A percentile compares a stretch with the other conserved stretches of the same genome.
These are phyloP conservation scores for Teleopsis dalmanni DNA, from an alignment of 1,140 invertebrate genomes.

Conservation along the genomic window DNA sequence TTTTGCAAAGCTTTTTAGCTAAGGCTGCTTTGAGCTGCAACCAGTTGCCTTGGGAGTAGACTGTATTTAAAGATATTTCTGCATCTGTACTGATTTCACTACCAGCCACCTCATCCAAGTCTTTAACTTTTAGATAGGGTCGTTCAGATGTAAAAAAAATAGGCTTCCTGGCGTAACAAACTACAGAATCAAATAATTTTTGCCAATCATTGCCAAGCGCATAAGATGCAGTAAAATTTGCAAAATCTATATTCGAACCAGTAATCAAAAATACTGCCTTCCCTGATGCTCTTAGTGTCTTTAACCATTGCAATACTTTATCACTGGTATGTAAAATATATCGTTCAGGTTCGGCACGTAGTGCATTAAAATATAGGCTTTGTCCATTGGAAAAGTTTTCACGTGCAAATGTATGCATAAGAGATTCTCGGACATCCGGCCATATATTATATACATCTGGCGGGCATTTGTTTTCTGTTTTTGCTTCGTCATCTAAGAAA, in stretches of 20 bases:
- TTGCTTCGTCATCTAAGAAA: slow-evolving; percentile 49
- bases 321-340: slow-evolving; percentile 57
- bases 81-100: slow-evolving; percentile 14
- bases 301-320: slow-evolving; percentile 58
- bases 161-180: slow-evolving; percentile 70
- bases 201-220: slow-evolving; percentile 63
- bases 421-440: slow-evolving; percentile 57
- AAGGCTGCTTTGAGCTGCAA: slow-evolving; percentile 53
- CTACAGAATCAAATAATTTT: slow-evolving; percentile 62
- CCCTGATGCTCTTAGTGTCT: slow-evolving; percentile 45
- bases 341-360: slow-evolving; percentile 56
- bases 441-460: slow-evolving; percentile 54
- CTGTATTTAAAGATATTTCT: slow-evolving; percentile 16
- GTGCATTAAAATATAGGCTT: slow-evolving; percentile 55
- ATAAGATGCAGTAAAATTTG: slow-evolving; percentile 55
- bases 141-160: slow-evolving; percentile 59
- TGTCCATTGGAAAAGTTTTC: slow-evolving; percentile 52
- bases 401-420: slow-evolving; percentile 55
- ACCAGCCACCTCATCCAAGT: slow-evolving; percentile 15
- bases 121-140: slow-evolving; percentile 50
- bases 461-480: slow-evolving; percentile 13
- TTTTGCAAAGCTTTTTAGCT: slow-evolving; percentile 34
- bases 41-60: slow-evolving; percentile 66
- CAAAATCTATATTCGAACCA: slow-evolving; percentile 70
- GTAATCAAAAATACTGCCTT: slow-evolving; percentile 66